phyloP scores from a whole-genome alignment of 1,140 invertebrate species.

The Lucilia sericata region DNA sequence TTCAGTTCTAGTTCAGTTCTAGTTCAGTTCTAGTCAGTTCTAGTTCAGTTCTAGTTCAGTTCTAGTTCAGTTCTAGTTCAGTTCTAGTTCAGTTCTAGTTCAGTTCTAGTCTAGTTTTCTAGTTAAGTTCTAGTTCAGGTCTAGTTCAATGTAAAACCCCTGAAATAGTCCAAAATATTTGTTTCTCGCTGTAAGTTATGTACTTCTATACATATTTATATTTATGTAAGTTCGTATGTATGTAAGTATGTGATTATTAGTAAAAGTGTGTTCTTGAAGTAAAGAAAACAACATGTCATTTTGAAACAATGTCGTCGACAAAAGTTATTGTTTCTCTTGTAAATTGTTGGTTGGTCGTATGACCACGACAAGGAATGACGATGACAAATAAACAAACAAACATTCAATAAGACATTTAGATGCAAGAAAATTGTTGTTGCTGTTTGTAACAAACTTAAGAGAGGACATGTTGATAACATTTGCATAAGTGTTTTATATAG shows the following conservation, averaged over 20 bases:
- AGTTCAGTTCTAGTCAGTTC: too few relatives aligned
- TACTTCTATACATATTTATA: too few relatives aligned
- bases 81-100: too few relatives aligned
- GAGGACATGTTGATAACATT: neutral
- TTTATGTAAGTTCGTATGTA: neutral
- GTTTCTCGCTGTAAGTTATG: too few relatives aligned
- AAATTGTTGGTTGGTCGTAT: neutral
- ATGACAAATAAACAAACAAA: constrained; percentile 15
- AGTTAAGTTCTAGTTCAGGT: too few relatives aligned
- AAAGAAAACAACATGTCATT: constrained; percentile 12
- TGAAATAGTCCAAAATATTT: too few relatives aligned
- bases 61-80: too few relatives aligned
- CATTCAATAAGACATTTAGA: neutral
- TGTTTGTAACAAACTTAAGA: neutral
- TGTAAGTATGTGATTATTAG: neutral
- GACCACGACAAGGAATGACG: constrained; percentile 9
- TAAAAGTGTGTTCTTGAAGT: constrained; percentile 12
- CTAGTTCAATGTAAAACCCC: too few relatives aligned
- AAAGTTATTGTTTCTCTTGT: neutral
- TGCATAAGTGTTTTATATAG: neutral
- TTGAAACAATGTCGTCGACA: constrained; percentile 16
- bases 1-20: too few relatives aligned
- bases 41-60: too few relatives aligned
- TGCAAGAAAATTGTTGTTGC: neutral
- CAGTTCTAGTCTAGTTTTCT: too few relatives aligned